These are phyloP conservation scores for Entomobrya multifasciata DNA, from an alignment of 2,888 invertebrate genomes.

Conservation along the genomic window DNA sequence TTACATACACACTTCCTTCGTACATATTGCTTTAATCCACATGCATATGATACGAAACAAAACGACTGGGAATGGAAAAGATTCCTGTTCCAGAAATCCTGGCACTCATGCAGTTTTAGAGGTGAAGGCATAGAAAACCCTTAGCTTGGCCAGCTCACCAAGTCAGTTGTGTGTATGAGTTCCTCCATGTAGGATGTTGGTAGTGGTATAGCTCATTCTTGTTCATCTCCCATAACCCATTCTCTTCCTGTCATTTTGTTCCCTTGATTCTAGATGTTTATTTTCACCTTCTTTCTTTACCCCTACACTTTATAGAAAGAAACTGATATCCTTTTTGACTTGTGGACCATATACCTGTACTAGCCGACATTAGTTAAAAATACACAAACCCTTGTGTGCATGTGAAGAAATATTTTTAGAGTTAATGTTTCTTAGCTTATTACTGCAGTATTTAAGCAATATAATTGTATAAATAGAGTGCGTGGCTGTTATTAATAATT, in stretches of 20 bases:
- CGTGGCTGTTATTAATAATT: too few relatives aligned
- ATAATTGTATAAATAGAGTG: too few relatives aligned
- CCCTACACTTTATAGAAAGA: too few relatives aligned
- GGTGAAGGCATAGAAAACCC: slow-evolving; percentile 55
- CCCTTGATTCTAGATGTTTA: slow-evolving; percentile 32
- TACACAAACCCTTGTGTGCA: not conserved
- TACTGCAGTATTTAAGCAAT: not conserved
- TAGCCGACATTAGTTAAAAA: not conserved
- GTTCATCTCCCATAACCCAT: slow-evolving; percentile 62
- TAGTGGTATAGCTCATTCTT: slow-evolving; percentile 70
- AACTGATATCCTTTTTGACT: too few relatives aligned
- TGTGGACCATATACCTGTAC: too few relatives aligned
- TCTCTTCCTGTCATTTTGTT: slow-evolving; percentile 62
- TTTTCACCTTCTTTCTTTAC: slow-evolving; percentile 58
- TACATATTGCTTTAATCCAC: too few relatives aligned
- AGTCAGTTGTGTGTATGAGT: slow-evolving; percentile 75
- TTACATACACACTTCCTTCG: too few relatives aligned
- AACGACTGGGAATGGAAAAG: too few relatives aligned
- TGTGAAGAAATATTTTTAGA: not conserved
- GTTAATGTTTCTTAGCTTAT: not conserved
- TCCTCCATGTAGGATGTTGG: slow-evolving; percentile 73
- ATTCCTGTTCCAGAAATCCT: too few relatives aligned
- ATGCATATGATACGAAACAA: too few relatives aligned
- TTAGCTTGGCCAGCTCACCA: not conserved
- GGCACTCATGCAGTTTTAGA: too few relatives aligned